phyloP scores from a whole-genome alignment of 2,888 invertebrate genomes.

The Nysson spinosus region DNA sequence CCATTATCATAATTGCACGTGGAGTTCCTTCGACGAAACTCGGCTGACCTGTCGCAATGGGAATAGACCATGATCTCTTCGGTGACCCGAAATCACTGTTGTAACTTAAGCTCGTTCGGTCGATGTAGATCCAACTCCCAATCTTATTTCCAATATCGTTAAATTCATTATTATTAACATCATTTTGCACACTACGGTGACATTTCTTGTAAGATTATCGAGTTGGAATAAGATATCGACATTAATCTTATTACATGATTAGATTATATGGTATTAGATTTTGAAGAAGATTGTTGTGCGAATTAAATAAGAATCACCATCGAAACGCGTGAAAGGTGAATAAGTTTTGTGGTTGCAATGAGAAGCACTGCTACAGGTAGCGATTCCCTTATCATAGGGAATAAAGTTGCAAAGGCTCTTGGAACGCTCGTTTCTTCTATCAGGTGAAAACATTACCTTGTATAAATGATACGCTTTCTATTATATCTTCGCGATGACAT shows the following conservation, averaged over 20 bases:
- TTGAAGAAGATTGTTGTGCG: too few species aligned
- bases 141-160: neutral
- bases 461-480: conserved; percentile 26
- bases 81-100: conserved; percentile 51
- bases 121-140: neutral
- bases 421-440: conserved; percentile 6
- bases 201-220: too few species aligned
- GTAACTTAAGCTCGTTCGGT: neutral
- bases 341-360: too few species aligned
- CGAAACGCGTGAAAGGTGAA: too few species aligned
- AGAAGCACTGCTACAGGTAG: conserved; percentile 27
- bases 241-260: too few species aligned
- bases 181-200: too few species aligned
- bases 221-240: too few species aligned
- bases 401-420: conserved; percentile 39
- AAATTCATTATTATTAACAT: too few species aligned
- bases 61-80: conserved; percentile 59
- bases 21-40: conserved; percentile 62
- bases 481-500: conserved; percentile 6
- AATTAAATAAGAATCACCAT: too few species aligned
- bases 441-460: conserved; percentile 9
- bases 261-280: too few species aligned
- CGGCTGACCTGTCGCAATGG: conserved; percentile 60
- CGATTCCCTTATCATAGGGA: conserved; percentile 29
- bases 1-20: conserved; percentile 76